These are phyloP conservation scores for Brachionus asplanchnoidis DNA, from an alignment of 1,140 invertebrate genomes.

Conservation along the genomic window DNA sequence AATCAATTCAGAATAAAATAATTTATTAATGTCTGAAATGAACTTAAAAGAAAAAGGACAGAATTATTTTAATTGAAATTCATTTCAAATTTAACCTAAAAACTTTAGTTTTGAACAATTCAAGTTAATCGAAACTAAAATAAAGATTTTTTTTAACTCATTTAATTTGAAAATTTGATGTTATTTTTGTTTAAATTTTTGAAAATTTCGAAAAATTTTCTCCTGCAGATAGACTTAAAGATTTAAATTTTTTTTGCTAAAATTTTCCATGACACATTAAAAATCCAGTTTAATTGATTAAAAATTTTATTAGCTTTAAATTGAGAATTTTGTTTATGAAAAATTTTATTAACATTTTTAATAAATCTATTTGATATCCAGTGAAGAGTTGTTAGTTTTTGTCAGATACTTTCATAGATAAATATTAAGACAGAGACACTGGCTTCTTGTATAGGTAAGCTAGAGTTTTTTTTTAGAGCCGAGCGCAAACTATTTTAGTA, in stretches of 20 bases:
- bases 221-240: too few species aligned
- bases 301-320: too few species aligned
- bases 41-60: background rate
- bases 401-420: background rate
- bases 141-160: too few species aligned
- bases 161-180: too few species aligned
- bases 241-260: background rate
- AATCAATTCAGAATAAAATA: background rate
- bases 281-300: too few species aligned
- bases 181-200: too few species aligned
- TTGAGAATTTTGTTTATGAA: too few species aligned
- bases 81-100: background rate
- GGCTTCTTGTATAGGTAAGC: background rate
- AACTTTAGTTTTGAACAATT: background rate
- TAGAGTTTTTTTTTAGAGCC: background rate
- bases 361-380: background rate
- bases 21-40: background rate
- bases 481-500: background rate
- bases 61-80: background rate
- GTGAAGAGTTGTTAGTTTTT: background rate
- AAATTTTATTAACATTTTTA: too few species aligned
- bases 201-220: too few species aligned
- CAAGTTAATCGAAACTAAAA: background rate
- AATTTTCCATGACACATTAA: background rate
- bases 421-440: background rate